Percentiles rank a stretch among this genome's conserved stretches.
These are phyloP conservation scores for Ellobium chinense DNA, from an alignment of 2,888 invertebrate genomes.

Conservation along the genomic window DNA sequence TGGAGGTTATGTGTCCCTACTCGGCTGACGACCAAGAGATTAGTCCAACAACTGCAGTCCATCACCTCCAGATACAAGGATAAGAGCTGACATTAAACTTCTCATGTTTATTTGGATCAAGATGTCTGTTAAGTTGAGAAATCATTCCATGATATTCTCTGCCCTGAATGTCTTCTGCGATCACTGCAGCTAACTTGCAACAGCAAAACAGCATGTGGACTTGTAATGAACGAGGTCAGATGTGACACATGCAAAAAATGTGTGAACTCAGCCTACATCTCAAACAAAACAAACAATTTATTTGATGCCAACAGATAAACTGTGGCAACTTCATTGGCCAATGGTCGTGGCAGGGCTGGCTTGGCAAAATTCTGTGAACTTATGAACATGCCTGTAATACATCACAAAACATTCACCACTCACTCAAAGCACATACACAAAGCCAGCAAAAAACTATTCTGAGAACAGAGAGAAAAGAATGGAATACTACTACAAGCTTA, in stretches of 20 bases:
- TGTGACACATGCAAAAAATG: not conserved
- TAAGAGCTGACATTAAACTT: no score
- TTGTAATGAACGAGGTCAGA: not conserved
- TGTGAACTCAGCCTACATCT: not conserved
- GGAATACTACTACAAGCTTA: no score
- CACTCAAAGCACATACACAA: not conserved
- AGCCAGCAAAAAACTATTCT: no score
- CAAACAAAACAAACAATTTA: not conserved
- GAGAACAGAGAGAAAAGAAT: no score
- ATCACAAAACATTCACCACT: conserved; percentile 1
- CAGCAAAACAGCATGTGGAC: not conserved
- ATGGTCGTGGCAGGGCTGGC: conserved; percentile 3
- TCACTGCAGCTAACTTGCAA: not conserved
- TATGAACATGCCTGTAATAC: not conserved
- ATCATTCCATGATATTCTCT: not conserved
- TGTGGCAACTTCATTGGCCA: conserved; percentile 6
- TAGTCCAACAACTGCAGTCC: no score
- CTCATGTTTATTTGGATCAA: no score
- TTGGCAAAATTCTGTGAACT: conserved; percentile 3
- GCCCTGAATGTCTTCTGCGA: not conserved
- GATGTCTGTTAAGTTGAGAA: no score
- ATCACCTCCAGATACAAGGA: no score
- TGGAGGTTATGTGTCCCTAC: no score
- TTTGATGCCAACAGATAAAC: not conserved
- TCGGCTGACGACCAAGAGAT: no score